phyloP scores from a whole-genome alignment of 2,113 vertebrate genomes.

The Candoia aspera region DNA sequence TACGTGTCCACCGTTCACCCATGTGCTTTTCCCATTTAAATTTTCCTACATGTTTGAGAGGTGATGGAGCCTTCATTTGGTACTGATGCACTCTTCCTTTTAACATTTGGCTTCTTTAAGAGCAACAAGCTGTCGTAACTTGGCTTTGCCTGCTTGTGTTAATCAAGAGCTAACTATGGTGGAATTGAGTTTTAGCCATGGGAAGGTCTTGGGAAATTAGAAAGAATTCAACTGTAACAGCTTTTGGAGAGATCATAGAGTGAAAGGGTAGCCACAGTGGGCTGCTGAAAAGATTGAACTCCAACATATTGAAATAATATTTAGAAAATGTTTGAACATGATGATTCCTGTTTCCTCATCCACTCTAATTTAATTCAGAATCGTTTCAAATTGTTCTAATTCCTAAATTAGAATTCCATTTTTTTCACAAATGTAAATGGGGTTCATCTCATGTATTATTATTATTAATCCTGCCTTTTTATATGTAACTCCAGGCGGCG shows the following conservation, averaged over 20 bases:
- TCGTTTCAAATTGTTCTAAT: too few species aligned
- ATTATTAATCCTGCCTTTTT: too few species aligned
- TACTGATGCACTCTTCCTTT: not conserved
- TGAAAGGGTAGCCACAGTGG: too few species aligned
- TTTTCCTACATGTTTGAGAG: too few species aligned
- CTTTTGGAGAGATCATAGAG: not conserved
- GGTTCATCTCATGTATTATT: too few species aligned
- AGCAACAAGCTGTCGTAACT: not conserved
- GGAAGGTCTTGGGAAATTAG: not conserved
- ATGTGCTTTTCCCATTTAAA: too few species aligned
- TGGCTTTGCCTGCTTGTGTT: not conserved
- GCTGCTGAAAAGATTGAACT: not conserved
- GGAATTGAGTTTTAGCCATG: not conserved
- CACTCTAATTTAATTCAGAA: not conserved
- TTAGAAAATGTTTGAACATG: not conserved
- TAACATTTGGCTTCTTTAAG: not conserved
- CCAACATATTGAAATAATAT: not conserved
- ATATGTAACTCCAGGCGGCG: too few species aligned
- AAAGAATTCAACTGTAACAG: not conserved
- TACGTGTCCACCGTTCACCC: too few species aligned
- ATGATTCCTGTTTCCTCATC: not conserved
- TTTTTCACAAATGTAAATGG: too few species aligned
- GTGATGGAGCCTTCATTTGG: not conserved
- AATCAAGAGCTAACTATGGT: not conserved
- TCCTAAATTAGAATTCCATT: too few species aligned